Evolutionary conservation across 2,797 vertebrate genomes (phyloP).

Genomic region (Sebastes elongatus): DNA sequence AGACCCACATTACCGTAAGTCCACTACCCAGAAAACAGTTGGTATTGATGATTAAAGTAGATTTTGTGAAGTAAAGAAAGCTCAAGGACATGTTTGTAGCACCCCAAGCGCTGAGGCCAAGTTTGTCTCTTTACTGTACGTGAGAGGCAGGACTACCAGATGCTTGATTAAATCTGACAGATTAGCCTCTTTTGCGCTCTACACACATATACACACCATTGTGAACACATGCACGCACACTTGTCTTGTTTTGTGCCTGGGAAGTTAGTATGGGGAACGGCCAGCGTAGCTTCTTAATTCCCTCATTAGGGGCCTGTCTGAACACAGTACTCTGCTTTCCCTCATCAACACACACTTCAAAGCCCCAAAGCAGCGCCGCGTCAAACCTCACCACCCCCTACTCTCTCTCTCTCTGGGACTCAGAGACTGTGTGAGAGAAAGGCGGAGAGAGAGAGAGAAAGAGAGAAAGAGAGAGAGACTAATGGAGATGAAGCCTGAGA

Average conservation of each 20-base stretch:
- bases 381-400: conserved; percentile 71
- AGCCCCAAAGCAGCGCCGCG: conserved; percentile 77
- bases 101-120: conserved; percentile 25
- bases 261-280: conserved; percentile 90
- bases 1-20: conserved; percentile 93
- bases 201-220: conserved; percentile 46
- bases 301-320: conserved; percentile 95
- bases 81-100: conserved; percentile 54
- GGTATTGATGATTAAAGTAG: background rate
- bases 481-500: conserved; percentile 58
- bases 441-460: background rate
- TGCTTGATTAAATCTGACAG: conserved; percentile 90
- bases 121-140: conserved; percentile 75
- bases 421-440: conserved; percentile 61
- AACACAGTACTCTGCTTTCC: conserved; percentile 87
- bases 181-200: conserved; percentile 80
- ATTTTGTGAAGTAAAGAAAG: conserved; percentile 26
- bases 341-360: conserved; percentile 94
- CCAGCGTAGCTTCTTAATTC: conserved; percentile 89
- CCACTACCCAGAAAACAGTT: background rate
- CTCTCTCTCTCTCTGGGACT: conserved; percentile 64
- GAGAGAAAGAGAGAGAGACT: conserved; percentile 29
- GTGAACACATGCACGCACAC: conserved; percentile 52
- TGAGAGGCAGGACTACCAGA: conserved; percentile 88
- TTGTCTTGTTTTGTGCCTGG: conserved; percentile 72